Conservation (phyloP, 2,888 invertebrate genomes). For the Protodeltote pygarga region DNA sequence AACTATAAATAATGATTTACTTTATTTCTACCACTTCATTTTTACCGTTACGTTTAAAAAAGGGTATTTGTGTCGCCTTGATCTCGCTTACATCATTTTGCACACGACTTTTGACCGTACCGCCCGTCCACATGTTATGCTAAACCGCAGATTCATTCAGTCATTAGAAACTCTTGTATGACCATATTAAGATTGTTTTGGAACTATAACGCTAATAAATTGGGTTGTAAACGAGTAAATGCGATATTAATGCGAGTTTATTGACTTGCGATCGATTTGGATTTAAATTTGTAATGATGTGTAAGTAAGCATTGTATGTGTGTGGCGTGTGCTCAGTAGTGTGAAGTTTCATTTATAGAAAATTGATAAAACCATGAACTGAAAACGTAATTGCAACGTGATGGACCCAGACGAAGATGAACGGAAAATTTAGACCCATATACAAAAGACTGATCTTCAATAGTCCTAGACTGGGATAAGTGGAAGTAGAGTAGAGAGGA, state of each 20-base stretch:
- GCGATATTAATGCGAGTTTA: constrained; percentile 13
- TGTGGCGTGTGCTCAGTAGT: no score
- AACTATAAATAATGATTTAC: constrained; percentile 45
- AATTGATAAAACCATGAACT: no score
- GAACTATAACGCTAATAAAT: constrained; percentile 13
- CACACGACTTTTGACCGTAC: constrained; percentile 45
- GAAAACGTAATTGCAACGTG: no score
- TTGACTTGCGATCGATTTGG: no score
- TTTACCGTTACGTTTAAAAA: constrained; percentile 46
- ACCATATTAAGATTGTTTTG: constrained; percentile 30
- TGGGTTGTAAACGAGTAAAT: constrained; percentile 7
- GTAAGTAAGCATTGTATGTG: no score
- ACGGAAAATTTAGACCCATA: no score
- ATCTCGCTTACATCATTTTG: constrained; percentile 51
- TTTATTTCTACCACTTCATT: constrained; percentile 22
- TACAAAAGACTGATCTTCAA: no score
- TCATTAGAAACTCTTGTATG: constrained; percentile 34
- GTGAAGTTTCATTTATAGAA: no score
- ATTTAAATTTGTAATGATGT: no score
- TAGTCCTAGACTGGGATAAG: no score
- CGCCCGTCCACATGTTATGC: constrained; percentile 39
- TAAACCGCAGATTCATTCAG: constrained; percentile 31
- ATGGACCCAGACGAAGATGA: no score
- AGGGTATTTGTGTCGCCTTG: constrained; percentile 44
- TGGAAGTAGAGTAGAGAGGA: no score